phyloP scores from a whole-genome alignment of 1,140 invertebrate genomes.

The Drosophila lini region DNA sequence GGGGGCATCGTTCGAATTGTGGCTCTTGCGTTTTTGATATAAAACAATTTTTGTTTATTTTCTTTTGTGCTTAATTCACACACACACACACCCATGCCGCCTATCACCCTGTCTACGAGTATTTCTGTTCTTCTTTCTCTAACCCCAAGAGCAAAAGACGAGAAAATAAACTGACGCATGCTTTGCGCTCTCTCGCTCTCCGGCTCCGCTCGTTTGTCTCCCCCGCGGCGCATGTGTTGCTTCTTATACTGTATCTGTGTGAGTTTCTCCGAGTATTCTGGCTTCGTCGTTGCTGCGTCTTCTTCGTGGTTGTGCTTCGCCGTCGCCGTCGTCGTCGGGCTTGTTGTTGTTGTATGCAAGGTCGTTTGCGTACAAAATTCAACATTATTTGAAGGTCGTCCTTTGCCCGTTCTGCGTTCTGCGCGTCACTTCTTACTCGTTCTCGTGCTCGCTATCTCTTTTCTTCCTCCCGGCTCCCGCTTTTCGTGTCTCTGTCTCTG shows the following conservation, averaged over 20 bases:
- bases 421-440: constrained; percentile 42
- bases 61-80: constrained; percentile 59
- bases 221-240: constrained; percentile 62
- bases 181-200: constrained; percentile 32
- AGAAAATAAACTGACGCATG: constrained; percentile 10
- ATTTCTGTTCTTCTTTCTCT: constrained; percentile 58
- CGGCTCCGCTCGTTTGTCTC: constrained; percentile 12
- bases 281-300: constrained; percentile 58
- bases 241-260: constrained; percentile 37
- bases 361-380: constrained; percentile 85
- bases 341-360: constrained; percentile 82
- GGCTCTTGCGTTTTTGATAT: constrained; percentile 48
- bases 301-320: constrained; percentile 63
- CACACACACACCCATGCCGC: neutral
- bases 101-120: constrained; percentile 16
- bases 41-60: constrained; percentile 73
- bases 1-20: constrained; percentile 8
- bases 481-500: constrained; percentile 18
- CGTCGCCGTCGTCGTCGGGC: constrained; percentile 38
- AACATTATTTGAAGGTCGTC: constrained; percentile 84
- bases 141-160: constrained; percentile 15
- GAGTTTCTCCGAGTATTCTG: constrained; percentile 6
- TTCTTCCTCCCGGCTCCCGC: constrained; percentile 16
- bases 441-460: constrained; percentile 28
- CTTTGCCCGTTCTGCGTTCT: constrained; percentile 69